Percentiles rank a stretch among this genome's conserved stretches.
Evolutionary conservation across 2,888 invertebrate species (phyloP).

Genomic region (Entomobrya multifasciata): DNA sequence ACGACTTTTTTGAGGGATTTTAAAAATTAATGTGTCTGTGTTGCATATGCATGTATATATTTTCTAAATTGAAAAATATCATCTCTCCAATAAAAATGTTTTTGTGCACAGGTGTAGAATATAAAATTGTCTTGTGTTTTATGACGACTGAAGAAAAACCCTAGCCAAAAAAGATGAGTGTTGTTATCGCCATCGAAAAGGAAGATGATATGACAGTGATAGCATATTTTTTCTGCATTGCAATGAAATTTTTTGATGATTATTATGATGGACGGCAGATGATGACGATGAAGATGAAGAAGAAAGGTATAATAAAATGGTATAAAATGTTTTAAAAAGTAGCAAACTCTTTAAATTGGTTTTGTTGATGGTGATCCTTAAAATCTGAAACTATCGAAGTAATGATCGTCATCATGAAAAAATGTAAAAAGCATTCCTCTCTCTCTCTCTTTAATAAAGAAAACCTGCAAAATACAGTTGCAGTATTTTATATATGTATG

Average conservation of each 20-base stretch:
- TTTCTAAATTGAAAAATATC: constrained; percentile 11
- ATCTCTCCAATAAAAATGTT: not conserved
- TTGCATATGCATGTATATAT: not conserved
- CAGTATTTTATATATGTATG: not conserved
- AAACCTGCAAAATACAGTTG: constrained; percentile 14
- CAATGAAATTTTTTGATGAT: not conserved
- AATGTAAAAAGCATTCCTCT: constrained; percentile 39
- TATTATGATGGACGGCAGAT: no score
- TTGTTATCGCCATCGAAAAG: constrained; percentile 43
- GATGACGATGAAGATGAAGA: not conserved
- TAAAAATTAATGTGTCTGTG: not conserved
- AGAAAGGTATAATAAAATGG: not conserved
- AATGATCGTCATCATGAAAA: constrained; percentile 6
- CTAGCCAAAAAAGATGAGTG: constrained; percentile 11
- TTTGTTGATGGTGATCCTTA: constrained; percentile 14
- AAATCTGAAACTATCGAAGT: constrained; percentile 20
- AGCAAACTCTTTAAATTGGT: constrained; percentile 40
- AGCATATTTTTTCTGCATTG: constrained; percentile 25
- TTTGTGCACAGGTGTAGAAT: constrained; percentile 8
- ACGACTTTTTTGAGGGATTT: constrained; percentile 17
- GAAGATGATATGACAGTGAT: constrained; percentile 44
- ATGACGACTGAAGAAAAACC: not conserved
- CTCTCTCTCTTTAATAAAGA: constrained; percentile 13
- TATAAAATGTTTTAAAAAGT: not conserved
- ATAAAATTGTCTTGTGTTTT: constrained; percentile 35